Evolutionary conservation across 2,888 invertebrate species (phyloP), one percentile per base, ranked within the genome.

Genomic region (Morpho deidamia): DNA sequence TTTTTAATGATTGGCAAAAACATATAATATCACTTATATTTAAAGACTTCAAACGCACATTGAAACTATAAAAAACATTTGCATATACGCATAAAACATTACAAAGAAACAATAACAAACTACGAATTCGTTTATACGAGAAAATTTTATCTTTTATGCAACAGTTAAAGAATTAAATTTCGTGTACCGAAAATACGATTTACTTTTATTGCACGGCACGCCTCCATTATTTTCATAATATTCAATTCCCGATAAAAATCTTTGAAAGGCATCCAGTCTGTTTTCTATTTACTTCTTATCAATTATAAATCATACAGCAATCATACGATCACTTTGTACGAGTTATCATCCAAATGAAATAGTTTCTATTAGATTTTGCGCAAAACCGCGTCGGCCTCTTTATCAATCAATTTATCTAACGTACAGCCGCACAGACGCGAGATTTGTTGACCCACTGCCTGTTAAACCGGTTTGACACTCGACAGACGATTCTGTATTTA

Each of bases 381-480:
- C 80, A 75, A 76, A 76, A 76, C 74, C 70, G 70, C 76, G 74
- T 75, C 71, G 71, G 68, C 71, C 73, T 74, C 71, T 70, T 83
- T 85, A 85, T 86, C 86, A 80, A 81, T 84, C 84, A 84, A 84
- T 85, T 85, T 80, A 86, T 85, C 85, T 82, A 74, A 70, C 71
- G 72, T 77, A 71, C 72, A 66, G 67, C 72, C 74, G 70, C 73
- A 72, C 71, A 73, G 69, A 64, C 73, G 69, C 67, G 68, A 72
- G 76, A 81, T 81, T 76, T 80, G 76, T 77, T 81, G 76, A 78
- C 76, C 78, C 70, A 78, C 76, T 75, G 71, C 69, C 74, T 63
- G 62, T 64, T 53, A 59, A 67, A 82, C 84, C 77, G 82, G 83
- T 83, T 79, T 63, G 61, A 64, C 70, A 65, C 71, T 78, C 74